A percentile compares a stretch with the other conserved stretches of the same genome.
Evolutionary conservation across 2,113 vertebrate species (phyloP).

Genomic region (Uropsilus gracilis): DNA sequence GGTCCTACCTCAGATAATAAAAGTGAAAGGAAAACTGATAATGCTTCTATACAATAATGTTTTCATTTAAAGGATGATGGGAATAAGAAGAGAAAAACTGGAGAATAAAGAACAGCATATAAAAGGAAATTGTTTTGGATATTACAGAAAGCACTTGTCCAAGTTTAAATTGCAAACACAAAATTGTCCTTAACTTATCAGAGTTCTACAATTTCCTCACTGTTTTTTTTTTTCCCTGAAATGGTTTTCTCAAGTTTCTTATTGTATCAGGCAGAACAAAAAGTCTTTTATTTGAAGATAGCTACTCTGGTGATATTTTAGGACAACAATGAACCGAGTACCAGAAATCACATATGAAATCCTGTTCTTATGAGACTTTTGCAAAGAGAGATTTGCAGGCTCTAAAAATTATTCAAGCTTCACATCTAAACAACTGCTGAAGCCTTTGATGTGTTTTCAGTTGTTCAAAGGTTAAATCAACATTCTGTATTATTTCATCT

Average conservation of each 20-base stretch:
- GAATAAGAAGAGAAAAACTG: neutral
- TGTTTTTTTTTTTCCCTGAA: neutral
- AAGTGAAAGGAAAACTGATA: neutral
- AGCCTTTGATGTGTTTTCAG: conserved; percentile 42
- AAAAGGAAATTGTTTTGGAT: conserved; percentile 13
- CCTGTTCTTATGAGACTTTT: conserved; percentile 27
- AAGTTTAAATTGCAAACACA: conserved; percentile 20
- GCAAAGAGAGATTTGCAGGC: neutral
- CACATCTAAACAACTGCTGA: conserved; percentile 52
- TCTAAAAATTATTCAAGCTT: conserved; percentile 51
- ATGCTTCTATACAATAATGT: neutral
- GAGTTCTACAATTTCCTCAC: conserved; percentile 6
- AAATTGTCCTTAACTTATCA: neutral
- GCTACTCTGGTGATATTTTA: conserved; percentile 43
- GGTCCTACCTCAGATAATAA: neutral
- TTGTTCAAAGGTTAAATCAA: conserved; percentile 62
- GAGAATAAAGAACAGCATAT: neutral
- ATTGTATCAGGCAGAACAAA: neutral
- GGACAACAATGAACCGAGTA: conserved; percentile 9
- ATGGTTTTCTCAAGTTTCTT: conserved; percentile 33
- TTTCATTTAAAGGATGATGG: neutral
- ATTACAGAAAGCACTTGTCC: neutral
- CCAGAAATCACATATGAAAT: conserved; percentile 58
- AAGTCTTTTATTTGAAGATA: neutral
- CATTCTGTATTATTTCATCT: conserved; percentile 43